phyloP scores from a whole-genome alignment of 2,888 invertebrate genomes.

The Gari tellinella region DNA sequence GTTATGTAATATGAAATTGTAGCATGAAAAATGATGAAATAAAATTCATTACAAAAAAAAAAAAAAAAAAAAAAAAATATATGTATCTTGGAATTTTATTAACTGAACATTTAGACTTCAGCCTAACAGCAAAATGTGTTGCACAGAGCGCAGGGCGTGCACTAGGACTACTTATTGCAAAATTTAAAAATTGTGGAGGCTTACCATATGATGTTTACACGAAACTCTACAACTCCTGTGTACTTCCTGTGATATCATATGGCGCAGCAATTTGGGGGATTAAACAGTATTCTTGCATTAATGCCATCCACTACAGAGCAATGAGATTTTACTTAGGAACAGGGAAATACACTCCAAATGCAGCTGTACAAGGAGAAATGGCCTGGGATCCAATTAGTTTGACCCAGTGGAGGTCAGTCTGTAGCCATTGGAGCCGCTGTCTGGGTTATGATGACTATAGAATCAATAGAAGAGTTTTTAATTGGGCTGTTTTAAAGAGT shows the following conservation, averaged over 20 bases:
- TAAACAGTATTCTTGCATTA: slow-evolving; percentile 27
- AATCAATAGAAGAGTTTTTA: slow-evolving; percentile 4
- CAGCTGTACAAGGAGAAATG: slow-evolving; percentile 31
- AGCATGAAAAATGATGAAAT: too few species aligned
- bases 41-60: too few species aligned
- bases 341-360: too few species aligned
- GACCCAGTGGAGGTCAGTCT: slow-evolving; percentile 13
- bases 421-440: slow-evolving; percentile 8
- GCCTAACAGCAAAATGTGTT: slow-evolving; percentile 18
- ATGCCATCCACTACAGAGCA: slow-evolving; percentile 23
- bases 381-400: slow-evolving; percentile 9
- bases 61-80: too few species aligned
- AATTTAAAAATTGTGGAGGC: slow-evolving; percentile 15
- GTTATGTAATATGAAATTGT: too few species aligned
- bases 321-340: too few species aligned
- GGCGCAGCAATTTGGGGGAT: slow-evolving; percentile 34
- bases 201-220: slow-evolving; percentile 38
- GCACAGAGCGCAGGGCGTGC: slow-evolving; percentile 29
- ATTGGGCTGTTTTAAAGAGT: too few species aligned
- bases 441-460: neutral
- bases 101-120: slow-evolving; percentile 11
- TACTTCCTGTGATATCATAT: slow-evolving; percentile 22
- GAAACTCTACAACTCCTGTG: slow-evolving; percentile 19
- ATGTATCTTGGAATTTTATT: slow-evolving; percentile 19
- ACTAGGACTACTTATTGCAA: slow-evolving; percentile 26